Conservation (phyloP, 2,797 vertebrate species). For the Clarias pachynema region DNA sequence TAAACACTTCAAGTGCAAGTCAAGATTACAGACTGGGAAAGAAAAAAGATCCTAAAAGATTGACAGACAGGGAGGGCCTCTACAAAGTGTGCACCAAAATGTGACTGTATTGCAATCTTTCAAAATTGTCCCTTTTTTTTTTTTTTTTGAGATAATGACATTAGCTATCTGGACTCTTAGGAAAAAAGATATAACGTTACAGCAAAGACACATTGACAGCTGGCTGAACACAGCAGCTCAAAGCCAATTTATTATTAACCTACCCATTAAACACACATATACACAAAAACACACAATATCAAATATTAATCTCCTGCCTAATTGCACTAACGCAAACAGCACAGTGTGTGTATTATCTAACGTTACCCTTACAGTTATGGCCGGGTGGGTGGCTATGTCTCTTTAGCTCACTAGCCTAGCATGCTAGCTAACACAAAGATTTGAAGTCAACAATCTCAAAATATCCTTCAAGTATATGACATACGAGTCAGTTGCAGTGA, state of each 20-base stretch:
- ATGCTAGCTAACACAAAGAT: not conserved
- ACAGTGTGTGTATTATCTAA: not conserved
- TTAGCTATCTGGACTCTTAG: not conserved
- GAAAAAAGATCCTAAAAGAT: not conserved
- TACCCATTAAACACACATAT: not conserved
- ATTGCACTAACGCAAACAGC: not conserved
- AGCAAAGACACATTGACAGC: not conserved
- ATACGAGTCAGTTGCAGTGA: not conserved
- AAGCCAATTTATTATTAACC: not conserved
- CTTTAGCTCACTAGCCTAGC: not conserved
- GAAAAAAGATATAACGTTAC: not conserved
- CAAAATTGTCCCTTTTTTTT: not conserved
- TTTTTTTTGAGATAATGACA: not conserved
- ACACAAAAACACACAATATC: not conserved
- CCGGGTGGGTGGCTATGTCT: too few relatives aligned
- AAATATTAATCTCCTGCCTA: not conserved
- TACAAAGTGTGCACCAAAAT: too few relatives aligned
- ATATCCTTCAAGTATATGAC: not conserved
- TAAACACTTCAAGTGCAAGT: not conserved
- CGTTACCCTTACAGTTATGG: not conserved
- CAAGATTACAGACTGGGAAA: not conserved
- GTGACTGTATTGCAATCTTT: too few relatives aligned
- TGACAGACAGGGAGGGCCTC: not conserved
- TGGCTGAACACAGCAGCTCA: not conserved
- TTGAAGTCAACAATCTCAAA: not conserved